These are phyloP conservation scores for Albula goreensis DNA, from an alignment of 2,113 vertebrate species.

Conservation along the genomic window DNA sequence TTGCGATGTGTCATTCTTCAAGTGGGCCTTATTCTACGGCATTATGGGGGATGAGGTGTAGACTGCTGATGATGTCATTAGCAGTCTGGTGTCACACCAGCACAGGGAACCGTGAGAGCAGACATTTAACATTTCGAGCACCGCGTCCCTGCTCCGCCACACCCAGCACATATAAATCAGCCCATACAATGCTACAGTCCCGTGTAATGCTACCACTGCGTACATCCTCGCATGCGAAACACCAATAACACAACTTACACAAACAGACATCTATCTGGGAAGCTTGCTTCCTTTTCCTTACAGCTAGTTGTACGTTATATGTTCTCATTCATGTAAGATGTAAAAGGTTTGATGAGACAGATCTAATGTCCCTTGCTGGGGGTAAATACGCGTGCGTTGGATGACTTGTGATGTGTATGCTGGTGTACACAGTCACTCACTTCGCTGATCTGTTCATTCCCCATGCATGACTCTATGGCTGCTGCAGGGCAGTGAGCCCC, in stretches of 20 bases:
- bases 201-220: background rate
- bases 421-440: background rate
- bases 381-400: background rate
- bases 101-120: background rate
- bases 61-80: constrained; percentile 13
- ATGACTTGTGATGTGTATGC: background rate
- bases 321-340: background rate
- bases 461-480: background rate
- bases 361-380: background rate
- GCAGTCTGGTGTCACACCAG: background rate
- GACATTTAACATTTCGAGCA: background rate
- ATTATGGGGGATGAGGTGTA: constrained; percentile 1
- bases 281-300: background rate
- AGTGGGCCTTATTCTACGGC: constrained; percentile 4
- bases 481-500: background rate
- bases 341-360: background rate
- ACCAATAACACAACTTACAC: background rate
- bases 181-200: background rate
- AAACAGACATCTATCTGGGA: background rate
- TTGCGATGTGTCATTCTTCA: constrained; percentile 5
- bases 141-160: background rate
- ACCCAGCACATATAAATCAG: background rate
- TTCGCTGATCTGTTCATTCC: background rate
- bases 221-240: background rate
- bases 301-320: background rate